These are phyloP conservation scores for Eupelmus urozonus DNA, from an alignment of 2,888 invertebrate genomes.

Conservation along the genomic window DNA sequence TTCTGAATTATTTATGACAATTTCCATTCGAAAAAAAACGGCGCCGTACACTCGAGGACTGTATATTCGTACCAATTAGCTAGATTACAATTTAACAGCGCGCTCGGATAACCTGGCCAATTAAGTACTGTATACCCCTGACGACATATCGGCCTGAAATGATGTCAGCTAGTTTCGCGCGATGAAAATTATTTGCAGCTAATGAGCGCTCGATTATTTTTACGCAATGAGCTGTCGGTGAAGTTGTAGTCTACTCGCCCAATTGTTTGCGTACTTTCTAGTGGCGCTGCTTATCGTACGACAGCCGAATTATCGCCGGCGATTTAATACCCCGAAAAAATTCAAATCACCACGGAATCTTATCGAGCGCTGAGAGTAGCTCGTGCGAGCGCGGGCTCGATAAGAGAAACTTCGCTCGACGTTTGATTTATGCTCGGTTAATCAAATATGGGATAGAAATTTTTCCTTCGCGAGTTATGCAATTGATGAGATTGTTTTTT, in stretches of 20 bases:
- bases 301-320: neutral
- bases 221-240: conserved; percentile 6
- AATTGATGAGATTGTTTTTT: neutral
- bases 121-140: too few relatives aligned
- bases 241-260: conserved; percentile 3
- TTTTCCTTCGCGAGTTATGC: conserved; percentile 1
- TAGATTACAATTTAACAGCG: too few relatives aligned
- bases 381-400: neutral
- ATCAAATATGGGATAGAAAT: conserved; percentile 32
- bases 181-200: neutral
- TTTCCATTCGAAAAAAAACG: too few relatives aligned
- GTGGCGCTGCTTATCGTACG: too few relatives aligned
- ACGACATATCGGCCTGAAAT: too few relatives aligned
- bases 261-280: conserved; percentile 23
- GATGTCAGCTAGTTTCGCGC: too few relatives aligned
- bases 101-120: too few relatives aligned
- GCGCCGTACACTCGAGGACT: too few relatives aligned
- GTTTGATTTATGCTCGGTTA: conserved; percentile 43
- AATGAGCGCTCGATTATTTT: neutral
- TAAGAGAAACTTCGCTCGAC: conserved; percentile 28
- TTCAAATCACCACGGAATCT: conserved; percentile 42
- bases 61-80: too few relatives aligned
- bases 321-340: conserved; percentile 18
- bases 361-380: neutral
- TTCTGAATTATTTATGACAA: too few relatives aligned